Base-by-base conservation (phyloP, 2,113 vertebrate genomes). In the Corvus hawaiiensis region DNA sequence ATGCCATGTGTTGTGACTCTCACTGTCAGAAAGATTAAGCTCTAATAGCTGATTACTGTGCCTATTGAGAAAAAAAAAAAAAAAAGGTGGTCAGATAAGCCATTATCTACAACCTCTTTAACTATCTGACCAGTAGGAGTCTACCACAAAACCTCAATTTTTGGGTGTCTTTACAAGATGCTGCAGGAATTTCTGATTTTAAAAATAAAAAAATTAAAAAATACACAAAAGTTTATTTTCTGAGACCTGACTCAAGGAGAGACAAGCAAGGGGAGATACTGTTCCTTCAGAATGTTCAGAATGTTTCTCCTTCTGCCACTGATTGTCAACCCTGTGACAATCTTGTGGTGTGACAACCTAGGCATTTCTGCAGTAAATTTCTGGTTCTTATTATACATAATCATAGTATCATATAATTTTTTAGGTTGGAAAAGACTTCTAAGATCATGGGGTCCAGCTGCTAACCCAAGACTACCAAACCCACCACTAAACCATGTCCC, bases 41-140 rank as follows among this genome's bases (percentile, higher is more conserved):
- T 80, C 46, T 93, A 10, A 44, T 48, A 92, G 74, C 6, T 35
- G 39, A 67, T 46, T 35, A 33, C 17, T 16, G 7, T 61, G 32
- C 1, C 22, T 43, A 54, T 2, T 30, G 3, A 0, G 6, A 4
- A 19, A 55, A 35, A 35, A 30, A 51, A 30, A 51, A 15, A 6
- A 28, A 33, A 27, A 13, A 20, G 2, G 2, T 5, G 3, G 6
- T 16, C 32, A 81, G 12, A 43, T 35, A 67, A 93, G 4, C 15
- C 13, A 22, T 84, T 37, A 48, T 17, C 11, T 56, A 19, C 17
- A 67, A 37, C 8, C 19, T 48, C 8, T 71, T 49, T 17, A 83
- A 16, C 3, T 79, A 11, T 56, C 18, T 2, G 73, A 61, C 13
- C 27, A 48, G 18, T 11, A 41, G 26, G 8, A n/a, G 6, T 79